Base-by-base conservation (phyloP, 1,140 invertebrate genomes). In the Zeugodacus cucurbitae region DNA sequence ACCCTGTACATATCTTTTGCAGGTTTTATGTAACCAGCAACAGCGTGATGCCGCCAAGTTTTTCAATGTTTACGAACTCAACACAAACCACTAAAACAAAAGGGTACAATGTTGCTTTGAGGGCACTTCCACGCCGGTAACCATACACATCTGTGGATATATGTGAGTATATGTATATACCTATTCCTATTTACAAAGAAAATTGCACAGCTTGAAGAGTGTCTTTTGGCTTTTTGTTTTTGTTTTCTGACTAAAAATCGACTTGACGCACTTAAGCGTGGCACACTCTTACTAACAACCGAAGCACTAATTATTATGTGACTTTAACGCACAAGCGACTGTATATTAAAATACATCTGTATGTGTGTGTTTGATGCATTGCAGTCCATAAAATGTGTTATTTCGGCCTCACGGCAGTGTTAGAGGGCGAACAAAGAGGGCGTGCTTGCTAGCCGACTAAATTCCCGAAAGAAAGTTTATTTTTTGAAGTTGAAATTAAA, bases 401-500 rank as follows among this genome's bases (percentile, higher is more conserved):
- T 26, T 44, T 82, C 48, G 10, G n/a, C 74, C 5, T 41, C 37
- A 41, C 26, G n/a, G 74, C 74, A 6, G 2, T 82, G 74, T 48
- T 54, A 82, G 41, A 82, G 41, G n/a, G 74, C 41, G 10, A 48
- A 48, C 41, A 48, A 8, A 48, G 41, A 34, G 74, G 74, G 41
- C 44, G 74, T 48, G 37, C 32, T 48, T 22, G 11, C 44, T 34
- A 82, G 48, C n/a, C 17, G 20, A 54, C 48, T 54, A 26, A 26
- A 82, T 48, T 44, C 74, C 74, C 74, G 20, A 48, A 82, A 82
- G 74, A 82, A 82, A 82, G 74, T 82, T 48, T 26, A 48, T 26
- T 82, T n/a, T n/a, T n/a, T n/a, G n/a, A n/a, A n/a, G n/a, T n/a
- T 82, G 14, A 32, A 26, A 67, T 29, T n/a, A n/a, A n/a, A n/a